Conservation (phyloP, 2,888 invertebrate species). For the Archips xylosteana region DNA sequence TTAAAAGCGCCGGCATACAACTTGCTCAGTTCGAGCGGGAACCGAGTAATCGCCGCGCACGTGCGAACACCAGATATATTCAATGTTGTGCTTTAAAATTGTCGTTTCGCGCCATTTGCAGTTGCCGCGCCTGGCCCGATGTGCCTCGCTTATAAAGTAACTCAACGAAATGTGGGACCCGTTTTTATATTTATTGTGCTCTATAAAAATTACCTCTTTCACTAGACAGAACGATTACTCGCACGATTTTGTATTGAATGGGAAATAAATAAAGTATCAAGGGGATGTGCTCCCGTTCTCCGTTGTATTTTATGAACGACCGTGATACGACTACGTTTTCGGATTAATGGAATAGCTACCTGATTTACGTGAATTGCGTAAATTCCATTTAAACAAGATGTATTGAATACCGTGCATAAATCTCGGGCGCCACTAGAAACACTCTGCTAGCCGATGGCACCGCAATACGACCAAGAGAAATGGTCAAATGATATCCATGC, state of each 20-base stretch:
- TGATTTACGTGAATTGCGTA: slow-evolving; percentile 42
- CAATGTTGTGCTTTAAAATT: slow-evolving; percentile 83
- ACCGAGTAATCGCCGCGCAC: slow-evolving; percentile 79
- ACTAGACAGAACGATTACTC: slow-evolving; percentile 32
- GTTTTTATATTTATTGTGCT: slow-evolving; percentile 72
- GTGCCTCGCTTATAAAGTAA: slow-evolving; percentile 80
- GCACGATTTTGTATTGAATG: slow-evolving; percentile 26
- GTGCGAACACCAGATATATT: slow-evolving; percentile 77
- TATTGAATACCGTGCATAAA: slow-evolving; percentile 67
- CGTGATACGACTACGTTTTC: slow-evolving; percentile 36
- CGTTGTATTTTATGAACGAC: slow-evolving; percentile 21
- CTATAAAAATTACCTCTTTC: slow-evolving; percentile 53
- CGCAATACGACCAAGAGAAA: slow-evolving; percentile 62
- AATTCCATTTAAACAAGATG: slow-evolving; percentile 57
- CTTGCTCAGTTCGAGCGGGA: slow-evolving; percentile 68
- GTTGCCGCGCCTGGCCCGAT: slow-evolving; percentile 68
- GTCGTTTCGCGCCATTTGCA: slow-evolving; percentile 82
- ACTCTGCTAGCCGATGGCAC: slow-evolving; percentile 58
- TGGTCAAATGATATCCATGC: slow-evolving; percentile 66
- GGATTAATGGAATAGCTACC: slow-evolving; percentile 51
- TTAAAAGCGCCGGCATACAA: slow-evolving; percentile 81
- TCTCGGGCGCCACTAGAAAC: slow-evolving; percentile 57
- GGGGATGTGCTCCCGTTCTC: slow-evolving; percentile 11
- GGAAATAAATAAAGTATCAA: slow-evolving; percentile 16
- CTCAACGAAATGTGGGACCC: slow-evolving; percentile 66